A percentile compares a stretch with the other conserved stretches of the same genome.
Evolutionary conservation across 1,140 invertebrate genomes (phyloP).

Genomic region (Drosophila busckii): DNA sequence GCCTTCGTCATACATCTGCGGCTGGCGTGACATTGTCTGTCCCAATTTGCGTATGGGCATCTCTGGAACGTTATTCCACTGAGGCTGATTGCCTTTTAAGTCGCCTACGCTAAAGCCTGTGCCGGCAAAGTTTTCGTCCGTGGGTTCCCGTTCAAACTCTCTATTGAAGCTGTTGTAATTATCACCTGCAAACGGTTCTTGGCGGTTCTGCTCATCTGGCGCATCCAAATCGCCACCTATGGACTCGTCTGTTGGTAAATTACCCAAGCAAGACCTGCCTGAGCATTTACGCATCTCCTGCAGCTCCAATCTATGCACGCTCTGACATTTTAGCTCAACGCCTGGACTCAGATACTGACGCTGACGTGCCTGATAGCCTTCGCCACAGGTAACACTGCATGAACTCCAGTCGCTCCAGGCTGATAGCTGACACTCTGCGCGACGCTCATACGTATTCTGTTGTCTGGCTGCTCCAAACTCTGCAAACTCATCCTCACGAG

Average conservation of each 20-base stretch:
- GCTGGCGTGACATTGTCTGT: neutral
- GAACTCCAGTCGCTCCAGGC: slow-evolving; percentile 87
- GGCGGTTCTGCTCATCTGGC: neutral
- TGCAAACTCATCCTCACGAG: slow-evolving; percentile 18
- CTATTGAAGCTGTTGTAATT: slow-evolving; percentile 6
- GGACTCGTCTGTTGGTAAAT: slow-evolving; percentile 21
- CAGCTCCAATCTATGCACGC: slow-evolving; percentile 37
- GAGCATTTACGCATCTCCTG: slow-evolving; percentile 35
- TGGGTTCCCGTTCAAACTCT: slow-evolving; percentile 12
- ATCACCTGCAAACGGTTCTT: neutral
- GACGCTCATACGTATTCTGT: slow-evolving; percentile 9
- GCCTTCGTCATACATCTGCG: too few species aligned
- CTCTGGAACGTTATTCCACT: slow-evolving; percentile 13
- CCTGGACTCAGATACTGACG: slow-evolving; percentile 50
- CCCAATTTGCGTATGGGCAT: slow-evolving; percentile 5
- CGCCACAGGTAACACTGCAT: slow-evolving; percentile 85
- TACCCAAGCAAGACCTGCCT: slow-evolving; percentile 41
- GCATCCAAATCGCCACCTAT: slow-evolving; percentile 7
- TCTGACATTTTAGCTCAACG: slow-evolving; percentile 45
- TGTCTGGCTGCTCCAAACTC: neutral
- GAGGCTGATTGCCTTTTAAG: slow-evolving; percentile 29
- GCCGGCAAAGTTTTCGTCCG: neutral
- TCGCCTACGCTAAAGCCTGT: slow-evolving; percentile 37
- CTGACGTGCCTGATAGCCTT: slow-evolving; percentile 45
- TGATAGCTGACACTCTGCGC: slow-evolving; percentile 83